Evolutionary conservation across 2,113 vertebrate species (phyloP), one percentile per base, ranked within the genome.

Genomic region (Speoplatyrhinus poulsoni): DNA sequence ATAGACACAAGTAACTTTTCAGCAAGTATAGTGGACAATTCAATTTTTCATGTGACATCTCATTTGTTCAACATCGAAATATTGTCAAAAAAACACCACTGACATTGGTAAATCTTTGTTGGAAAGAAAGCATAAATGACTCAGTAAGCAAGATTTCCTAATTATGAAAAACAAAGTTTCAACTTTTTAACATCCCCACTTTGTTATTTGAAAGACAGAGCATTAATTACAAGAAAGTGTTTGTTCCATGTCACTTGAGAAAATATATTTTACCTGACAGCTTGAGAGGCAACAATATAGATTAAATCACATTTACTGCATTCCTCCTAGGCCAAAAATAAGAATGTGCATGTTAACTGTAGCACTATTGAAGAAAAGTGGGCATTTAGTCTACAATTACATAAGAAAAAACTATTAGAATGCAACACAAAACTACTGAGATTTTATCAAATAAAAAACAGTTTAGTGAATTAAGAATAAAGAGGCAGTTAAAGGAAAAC

Each of bases 241-340:
- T 26, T 26, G 26, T 26, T 26, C 26, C 26, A 26, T 26, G 26
- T 26, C 26, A 26, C 26, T 26, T 26, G 26, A 26, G 26, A 26
- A 26, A 26, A 26, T 26, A 26, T 41, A 8, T 41, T 73, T 71
- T 65, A 72, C 63, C 60, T 66, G 64, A 63, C 85, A 75, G 75
- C 64, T 70, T 60, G 81, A 85, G 80, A 81, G 60, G 82, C 52
- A 59, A 64, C 46, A 69, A 62, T 73, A 19, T 70, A 80, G 83
- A 87, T 78, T 71, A 65, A 78, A 86, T 77, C 16, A 33, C 70
- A 73, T 71, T 69, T 15, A 54, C 52, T 6, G n/a, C 52, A 16
- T 54, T n/a, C 52, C 13, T 13, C 7, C 52, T 54, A 16, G 13
- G 7, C 52, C 12, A n/a, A 15, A 54, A 36, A 52, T 32, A 3